Evolutionary conservation across 2,113 vertebrate species (phyloP).

Genomic region (Zosterops lateralis): DNA sequence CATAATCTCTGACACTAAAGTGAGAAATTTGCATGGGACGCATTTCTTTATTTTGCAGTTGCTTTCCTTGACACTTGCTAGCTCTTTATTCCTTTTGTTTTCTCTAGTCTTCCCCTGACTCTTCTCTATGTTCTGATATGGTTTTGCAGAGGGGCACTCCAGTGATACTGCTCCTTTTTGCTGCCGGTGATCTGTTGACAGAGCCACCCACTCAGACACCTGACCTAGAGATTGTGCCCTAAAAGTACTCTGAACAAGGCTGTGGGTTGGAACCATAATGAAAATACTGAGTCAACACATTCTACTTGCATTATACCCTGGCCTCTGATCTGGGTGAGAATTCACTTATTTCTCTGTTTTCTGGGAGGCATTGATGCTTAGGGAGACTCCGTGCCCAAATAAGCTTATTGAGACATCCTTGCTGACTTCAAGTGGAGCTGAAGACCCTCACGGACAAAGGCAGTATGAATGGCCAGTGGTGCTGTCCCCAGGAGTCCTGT

Average conservation of each 20-base stretch:
- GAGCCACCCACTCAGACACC: background rate
- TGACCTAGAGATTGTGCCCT: background rate
- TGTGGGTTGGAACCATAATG: background rate
- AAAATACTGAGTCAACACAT: background rate
- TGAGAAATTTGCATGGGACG: background rate
- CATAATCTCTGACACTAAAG: background rate
- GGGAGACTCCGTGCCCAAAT: background rate
- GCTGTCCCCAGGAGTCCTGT: background rate
- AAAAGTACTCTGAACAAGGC: background rate
- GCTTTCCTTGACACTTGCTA: background rate
- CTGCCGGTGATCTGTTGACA: fast-evolving
- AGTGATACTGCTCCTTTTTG: fast-evolving
- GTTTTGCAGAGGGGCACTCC: background rate
- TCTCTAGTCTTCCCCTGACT: background rate
- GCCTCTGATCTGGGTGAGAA: background rate
- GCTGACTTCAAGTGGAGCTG: background rate
- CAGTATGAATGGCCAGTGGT: background rate
- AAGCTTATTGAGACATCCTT: background rate
- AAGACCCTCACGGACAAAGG: background rate
- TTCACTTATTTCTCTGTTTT: background rate
- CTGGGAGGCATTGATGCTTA: background rate
- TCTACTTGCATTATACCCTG: background rate
- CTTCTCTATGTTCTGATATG: background rate
- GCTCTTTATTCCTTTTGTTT: background rate
- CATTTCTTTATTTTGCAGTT: background rate